phyloP scores from a whole-genome alignment of 2,888 invertebrate species.

The Orthosia gothica region DNA sequence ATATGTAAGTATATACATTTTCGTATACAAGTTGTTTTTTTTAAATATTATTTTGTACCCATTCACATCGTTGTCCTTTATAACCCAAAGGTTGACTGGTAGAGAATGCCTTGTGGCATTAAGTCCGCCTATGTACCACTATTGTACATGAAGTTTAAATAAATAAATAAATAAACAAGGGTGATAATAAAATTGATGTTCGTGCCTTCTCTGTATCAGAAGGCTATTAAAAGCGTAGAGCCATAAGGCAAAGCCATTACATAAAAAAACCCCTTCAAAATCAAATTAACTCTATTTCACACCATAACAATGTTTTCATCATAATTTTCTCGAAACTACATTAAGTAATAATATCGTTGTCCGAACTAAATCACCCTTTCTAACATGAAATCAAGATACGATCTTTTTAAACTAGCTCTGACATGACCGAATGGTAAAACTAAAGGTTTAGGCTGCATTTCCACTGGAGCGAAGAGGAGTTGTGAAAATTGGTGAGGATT shows the following conservation, averaged over 20 bases:
- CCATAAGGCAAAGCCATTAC: neutral
- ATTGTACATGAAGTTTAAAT: no score
- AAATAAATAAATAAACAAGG: no score
- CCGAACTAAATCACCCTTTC: constrained; percentile 22
- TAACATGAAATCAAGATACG: constrained; percentile 40
- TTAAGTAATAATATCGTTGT: constrained; percentile 19
- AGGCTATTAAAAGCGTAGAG: neutral
- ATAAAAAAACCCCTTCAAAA: constrained; percentile 7
- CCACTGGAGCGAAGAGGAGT: neutral
- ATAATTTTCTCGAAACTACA: constrained; percentile 29
- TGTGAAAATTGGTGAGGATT: no score
- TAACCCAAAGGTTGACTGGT: no score
- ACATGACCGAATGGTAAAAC: constrained; percentile 1
- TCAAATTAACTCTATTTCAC: constrained; percentile 34
- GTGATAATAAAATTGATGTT: no score
- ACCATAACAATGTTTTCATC: constrained; percentile 16
- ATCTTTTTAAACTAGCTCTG: constrained; percentile 21
- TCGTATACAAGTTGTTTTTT: no score
- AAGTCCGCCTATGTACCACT: no score
- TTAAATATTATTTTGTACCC: no score
- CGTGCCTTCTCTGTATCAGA: no score
- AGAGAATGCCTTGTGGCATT: no score
- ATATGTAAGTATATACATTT: no score
- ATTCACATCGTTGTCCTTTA: no score
- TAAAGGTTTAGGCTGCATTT: neutral